Conservation (phyloP, 2,797 vertebrate species). For the Hephaestus fuliginosus region DNA sequence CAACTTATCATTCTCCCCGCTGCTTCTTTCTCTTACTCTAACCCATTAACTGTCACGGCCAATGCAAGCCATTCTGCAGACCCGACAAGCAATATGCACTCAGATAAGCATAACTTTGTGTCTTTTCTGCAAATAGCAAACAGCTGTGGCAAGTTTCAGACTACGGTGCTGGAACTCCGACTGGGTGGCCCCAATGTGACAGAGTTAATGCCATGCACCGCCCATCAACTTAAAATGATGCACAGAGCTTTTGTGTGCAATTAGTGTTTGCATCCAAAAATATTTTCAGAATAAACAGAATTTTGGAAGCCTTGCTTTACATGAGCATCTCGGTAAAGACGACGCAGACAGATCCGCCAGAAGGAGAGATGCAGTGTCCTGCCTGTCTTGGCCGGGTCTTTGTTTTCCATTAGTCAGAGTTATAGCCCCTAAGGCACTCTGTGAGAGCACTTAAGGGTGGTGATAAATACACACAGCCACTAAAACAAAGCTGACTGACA, state of each 20-base stretch:
- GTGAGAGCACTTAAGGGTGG: conserved; percentile 79
- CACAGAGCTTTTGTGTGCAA: neutral
- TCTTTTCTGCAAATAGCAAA: conserved; percentile 4
- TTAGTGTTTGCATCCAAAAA: conserved; percentile 1
- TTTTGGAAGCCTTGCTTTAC: neutral
- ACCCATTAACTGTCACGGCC: conserved; percentile 43
- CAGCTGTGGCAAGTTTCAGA: neutral
- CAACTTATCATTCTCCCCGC: conserved; percentile 17
- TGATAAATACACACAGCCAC: conserved; percentile 81
- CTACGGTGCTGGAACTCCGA: neutral
- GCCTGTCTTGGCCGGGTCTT: conserved; percentile 72
- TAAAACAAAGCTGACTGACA: conserved; percentile 83
- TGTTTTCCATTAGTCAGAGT: conserved; percentile 85
- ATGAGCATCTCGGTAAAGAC: conserved; percentile 5
- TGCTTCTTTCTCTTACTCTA: conserved; percentile 12
- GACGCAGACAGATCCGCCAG: conserved; percentile 23
- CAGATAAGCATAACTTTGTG: conserved; percentile 4
- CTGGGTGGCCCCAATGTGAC: too few species aligned
- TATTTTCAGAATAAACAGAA: neutral
- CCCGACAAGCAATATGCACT: conserved; percentile 23
- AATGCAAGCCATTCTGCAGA: conserved; percentile 26
- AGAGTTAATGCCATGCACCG: neutral
- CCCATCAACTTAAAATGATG: neutral
- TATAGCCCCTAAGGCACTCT: conserved; percentile 75
- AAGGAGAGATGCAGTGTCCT: conserved; percentile 61